Conservation (phyloP, 2,888 invertebrate genomes). For the Chloroclystis v-ata region DNA sequence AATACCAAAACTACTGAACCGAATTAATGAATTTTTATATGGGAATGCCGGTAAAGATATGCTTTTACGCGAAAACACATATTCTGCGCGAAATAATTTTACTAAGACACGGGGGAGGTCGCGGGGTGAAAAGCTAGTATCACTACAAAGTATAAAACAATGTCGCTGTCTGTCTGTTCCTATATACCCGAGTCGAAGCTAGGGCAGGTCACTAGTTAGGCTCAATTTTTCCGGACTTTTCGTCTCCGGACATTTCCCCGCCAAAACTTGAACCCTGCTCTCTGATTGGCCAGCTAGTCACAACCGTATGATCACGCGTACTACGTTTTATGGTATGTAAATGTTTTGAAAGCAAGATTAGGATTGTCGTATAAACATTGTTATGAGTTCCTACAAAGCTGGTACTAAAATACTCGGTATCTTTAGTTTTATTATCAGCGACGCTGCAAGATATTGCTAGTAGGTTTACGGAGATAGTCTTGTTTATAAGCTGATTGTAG, state of each 20-base stretch:
- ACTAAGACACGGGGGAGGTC: no score
- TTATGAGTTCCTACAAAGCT: constrained; percentile 14
- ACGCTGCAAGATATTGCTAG: neutral
- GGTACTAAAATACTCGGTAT: constrained; percentile 22
- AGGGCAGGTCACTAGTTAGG: no score
- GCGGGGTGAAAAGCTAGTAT: no score
- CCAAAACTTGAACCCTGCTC: constrained; percentile 2
- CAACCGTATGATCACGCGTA: constrained; percentile 17
- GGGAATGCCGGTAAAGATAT: no score
- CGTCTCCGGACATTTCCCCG: neutral
- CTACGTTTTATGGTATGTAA: constrained; percentile 23
- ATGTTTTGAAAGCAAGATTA: constrained; percentile 22
- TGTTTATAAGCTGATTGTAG: neutral
- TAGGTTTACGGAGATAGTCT: neutral
- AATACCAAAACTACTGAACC: no score
- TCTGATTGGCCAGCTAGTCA: constrained; percentile 21
- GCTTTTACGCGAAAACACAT: no score
- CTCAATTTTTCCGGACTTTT: neutral
- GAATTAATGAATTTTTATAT: no score
- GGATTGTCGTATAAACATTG: constrained; percentile 13
- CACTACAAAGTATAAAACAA: no score
- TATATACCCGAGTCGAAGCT: no score
- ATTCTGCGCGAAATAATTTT: no score
- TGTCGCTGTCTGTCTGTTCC: no score
- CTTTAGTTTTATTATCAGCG: neutral